Base-by-base conservation (phyloP, 2,113 vertebrate species). In the Calcarius ornatus region DNA sequence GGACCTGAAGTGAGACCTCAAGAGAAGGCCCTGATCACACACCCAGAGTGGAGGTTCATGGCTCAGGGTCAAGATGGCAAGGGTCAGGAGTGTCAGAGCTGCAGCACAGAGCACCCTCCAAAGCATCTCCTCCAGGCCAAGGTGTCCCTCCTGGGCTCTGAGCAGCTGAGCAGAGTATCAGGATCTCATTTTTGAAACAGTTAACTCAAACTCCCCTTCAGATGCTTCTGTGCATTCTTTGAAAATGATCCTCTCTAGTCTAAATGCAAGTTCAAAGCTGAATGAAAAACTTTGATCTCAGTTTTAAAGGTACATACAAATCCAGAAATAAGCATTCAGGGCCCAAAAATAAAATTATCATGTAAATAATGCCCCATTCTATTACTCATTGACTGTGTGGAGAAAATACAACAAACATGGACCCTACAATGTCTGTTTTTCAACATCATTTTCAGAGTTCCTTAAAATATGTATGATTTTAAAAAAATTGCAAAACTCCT, bases 101-200 rank as follows among this genome's bases (percentile, higher is more conserved):
- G 40, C 33, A 24, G 30, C 4, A 22, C 19, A 81, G 12, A 70
- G 50, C n/a, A 61, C 8, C 21, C 2, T 4, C 10, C 0, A 1
- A 47, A 31, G 27, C 30, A 12, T 15, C 12, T 76, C 15, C 47
- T 24, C 9, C 0, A 1, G 37, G 35, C 8, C 2, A 1, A n/a
- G 9, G 18, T 22, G 30, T 38, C 48, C 35, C 23, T 21, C 6
- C 14, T 1, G 0, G 7, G 12, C 73, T 84, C 56, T 70, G 28
- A 75, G 42, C 2, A 3, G 24, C 37, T 5, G 3, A 87, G 15
- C 27, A 28, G 50, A 2, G 20, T 27, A 53, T 70, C 56, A 53
- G 66, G n/a, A 35, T 69, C 12, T 28, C 37, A 33, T 11, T 22
- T 42, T 30, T 61, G 64, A 57, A 80, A 23, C 42, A 24, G 10